phyloP scores from a whole-genome alignment of 2,888 invertebrate species.

The Lasioglossum malachurum region DNA sequence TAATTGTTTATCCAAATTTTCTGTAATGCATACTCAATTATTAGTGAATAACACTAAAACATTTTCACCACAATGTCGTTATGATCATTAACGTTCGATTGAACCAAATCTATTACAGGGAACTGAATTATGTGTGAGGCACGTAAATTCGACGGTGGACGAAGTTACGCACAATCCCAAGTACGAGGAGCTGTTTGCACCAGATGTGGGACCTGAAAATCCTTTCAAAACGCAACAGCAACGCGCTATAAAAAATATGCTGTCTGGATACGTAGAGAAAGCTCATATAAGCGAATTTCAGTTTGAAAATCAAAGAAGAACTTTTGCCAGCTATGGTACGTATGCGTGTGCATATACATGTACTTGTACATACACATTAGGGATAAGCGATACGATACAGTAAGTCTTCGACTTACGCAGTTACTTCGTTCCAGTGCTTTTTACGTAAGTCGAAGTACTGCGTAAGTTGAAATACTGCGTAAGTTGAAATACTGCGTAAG shows the following conservation, averaged over 20 bases:
- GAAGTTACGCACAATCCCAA: constrained; percentile 96
- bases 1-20: not conserved
- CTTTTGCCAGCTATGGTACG: constrained; percentile 95
- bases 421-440: too few relatives aligned
- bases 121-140: constrained; percentile 89
- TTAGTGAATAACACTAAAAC: constrained; percentile 4
- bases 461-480: too few relatives aligned
- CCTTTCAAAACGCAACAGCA: constrained; percentile 97
- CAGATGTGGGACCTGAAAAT: constrained; percentile 96
- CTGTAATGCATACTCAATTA: not conserved
- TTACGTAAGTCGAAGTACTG: too few relatives aligned
- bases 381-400: not conserved
- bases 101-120: constrained; percentile 85
- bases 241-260: constrained; percentile 94
- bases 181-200: constrained; percentile 97
- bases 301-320: constrained; percentile 98
- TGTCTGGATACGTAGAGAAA: constrained; percentile 97
- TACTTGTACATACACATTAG: too few relatives aligned
- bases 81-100: constrained; percentile 23
- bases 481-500: too few relatives aligned
- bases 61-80: not conserved
- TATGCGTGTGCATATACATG: not conserved
- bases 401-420: too few relatives aligned
- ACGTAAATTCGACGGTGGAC: constrained; percentile 92
- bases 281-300: constrained; percentile 98